Percentiles rank a stretch among this genome's conserved stretches.
Conservation (phyloP, 1,140 invertebrate species). For the Paralvinella palmiformis region DNA sequence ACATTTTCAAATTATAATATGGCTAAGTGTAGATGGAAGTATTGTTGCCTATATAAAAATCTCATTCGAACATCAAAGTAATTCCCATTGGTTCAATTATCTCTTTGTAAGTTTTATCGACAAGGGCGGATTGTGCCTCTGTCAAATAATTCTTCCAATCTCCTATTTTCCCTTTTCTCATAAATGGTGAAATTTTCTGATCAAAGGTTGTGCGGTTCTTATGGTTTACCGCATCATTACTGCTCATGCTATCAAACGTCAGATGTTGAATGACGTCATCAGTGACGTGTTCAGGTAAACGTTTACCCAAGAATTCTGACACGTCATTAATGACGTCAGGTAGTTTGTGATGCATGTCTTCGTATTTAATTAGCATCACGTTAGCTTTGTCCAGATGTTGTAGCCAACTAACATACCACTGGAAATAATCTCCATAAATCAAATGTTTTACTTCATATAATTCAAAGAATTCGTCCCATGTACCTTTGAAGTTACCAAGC, state of each 20-base stretch:
- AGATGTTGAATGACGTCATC: background rate
- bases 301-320: background rate
- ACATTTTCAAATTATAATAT: too few relatives aligned
- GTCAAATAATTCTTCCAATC: background rate
- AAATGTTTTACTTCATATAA: background rate
- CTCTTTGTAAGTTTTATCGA: too few relatives aligned
- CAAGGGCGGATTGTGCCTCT: too few relatives aligned
- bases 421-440: background rate
- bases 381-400: background rate
- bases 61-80: too few relatives aligned
- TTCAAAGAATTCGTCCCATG: background rate
- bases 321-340: background rate
- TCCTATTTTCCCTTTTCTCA: background rate
- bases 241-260: background rate
- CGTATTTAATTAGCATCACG: background rate
- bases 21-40: too few relatives aligned
- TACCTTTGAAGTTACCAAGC: background rate
- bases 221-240: background rate
- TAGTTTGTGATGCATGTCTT: background rate
- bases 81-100: too few relatives aligned
- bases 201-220: background rate
- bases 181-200: background rate
- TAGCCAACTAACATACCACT: background rate
- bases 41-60: too few relatives aligned
- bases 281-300: background rate